Evolutionary conservation across 2,113 vertebrate genomes (phyloP).

Genomic region (Psilopogon haemacephalus): DNA sequence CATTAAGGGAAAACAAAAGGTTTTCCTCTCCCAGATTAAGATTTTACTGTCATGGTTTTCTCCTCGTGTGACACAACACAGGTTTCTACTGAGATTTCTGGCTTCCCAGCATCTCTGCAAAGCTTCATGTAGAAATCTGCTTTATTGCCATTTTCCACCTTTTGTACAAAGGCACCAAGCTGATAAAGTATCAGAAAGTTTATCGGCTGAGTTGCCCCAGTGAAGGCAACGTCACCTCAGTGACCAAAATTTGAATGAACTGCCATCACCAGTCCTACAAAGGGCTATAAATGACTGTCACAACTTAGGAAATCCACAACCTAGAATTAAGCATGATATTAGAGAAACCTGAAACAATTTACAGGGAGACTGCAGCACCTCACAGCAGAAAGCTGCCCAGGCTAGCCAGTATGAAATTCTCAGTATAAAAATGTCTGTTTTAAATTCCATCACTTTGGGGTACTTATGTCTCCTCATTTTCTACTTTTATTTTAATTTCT

Average conservation of each 20-base stretch:
- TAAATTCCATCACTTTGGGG: not conserved
- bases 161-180: not conserved
- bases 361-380: not conserved
- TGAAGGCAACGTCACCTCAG: not conserved
- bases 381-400: not conserved
- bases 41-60: not conserved
- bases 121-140: not conserved
- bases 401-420: not conserved
- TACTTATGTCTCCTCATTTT: not conserved
- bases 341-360: not conserved
- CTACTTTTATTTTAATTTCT: not conserved
- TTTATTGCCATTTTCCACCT: not conserved
- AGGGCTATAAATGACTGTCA: not conserved
- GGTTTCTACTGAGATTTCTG: not conserved
- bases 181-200: not conserved
- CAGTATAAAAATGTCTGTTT: not conserved
- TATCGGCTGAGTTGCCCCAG: not conserved
- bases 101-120: not conserved
- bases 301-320: not conserved
- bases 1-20: not conserved
- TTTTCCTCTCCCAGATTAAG: not conserved
- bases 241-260: not conserved
- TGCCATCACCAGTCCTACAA: not conserved
- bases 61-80: not conserved
- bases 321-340: not conserved